Conservation (phyloP, 1,140 invertebrate genomes). For the Sogatella furcifera region DNA sequence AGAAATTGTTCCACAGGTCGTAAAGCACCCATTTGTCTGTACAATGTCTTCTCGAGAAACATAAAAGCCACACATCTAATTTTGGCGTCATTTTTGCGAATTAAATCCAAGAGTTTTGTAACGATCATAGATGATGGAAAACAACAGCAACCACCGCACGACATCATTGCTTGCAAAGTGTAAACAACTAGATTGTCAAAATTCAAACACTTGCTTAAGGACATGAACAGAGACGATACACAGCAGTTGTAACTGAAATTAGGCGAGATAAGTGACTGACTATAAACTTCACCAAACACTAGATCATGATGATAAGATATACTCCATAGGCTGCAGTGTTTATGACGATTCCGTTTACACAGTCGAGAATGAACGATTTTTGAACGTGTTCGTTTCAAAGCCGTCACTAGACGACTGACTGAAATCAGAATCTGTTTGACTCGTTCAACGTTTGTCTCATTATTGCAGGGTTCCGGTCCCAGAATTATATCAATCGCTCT, state of each 20-base stretch:
- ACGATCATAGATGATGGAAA: constrained; percentile 40
- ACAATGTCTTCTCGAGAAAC: constrained; percentile 45
- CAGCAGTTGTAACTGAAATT: constrained; percentile 34
- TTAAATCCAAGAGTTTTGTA: constrained; percentile 30
- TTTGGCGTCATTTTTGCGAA: constrained; percentile 29
- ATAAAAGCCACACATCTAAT: constrained; percentile 30
- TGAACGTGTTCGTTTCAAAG: constrained; percentile 42
- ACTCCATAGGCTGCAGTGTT: constrained; percentile 35
- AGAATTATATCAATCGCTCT: constrained; percentile 44
- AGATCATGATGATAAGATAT: constrained; percentile 46
- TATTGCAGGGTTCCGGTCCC: constrained; percentile 35
- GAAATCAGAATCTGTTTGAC: constrained; percentile 44
- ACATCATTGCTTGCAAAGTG: constrained; percentile 41
- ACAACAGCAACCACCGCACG: constrained; percentile 51
- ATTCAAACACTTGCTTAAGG: constrained; percentile 37
- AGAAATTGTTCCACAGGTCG: not conserved
- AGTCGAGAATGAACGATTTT: constrained; percentile 42
- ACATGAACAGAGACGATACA: constrained; percentile 44
- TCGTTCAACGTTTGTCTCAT: constrained; percentile 32
- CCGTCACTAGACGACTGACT: constrained; percentile 42
- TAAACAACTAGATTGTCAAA: constrained; percentile 34
- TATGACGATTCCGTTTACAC: constrained; percentile 40
- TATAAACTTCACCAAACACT: constrained; percentile 38
- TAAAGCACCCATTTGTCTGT: constrained; percentile 45
- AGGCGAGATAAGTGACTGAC: constrained; percentile 25